phyloP scores from a whole-genome alignment of 2,888 invertebrate species.

The Ethmia dodecea region DNA sequence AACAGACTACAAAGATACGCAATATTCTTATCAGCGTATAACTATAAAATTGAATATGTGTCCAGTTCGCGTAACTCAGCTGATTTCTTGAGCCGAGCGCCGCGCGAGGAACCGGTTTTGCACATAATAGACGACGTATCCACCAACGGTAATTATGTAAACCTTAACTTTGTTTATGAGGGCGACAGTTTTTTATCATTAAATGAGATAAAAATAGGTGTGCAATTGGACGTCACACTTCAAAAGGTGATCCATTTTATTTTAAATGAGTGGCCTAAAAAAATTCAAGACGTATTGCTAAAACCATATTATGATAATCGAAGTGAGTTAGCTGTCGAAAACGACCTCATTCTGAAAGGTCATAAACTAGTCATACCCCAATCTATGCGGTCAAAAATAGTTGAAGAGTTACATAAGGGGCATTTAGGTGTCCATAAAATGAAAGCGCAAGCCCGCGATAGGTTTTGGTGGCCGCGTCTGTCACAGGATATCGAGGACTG shows the following conservation, averaged over 20 bases:
- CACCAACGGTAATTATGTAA: no score
- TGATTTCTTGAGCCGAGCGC: constrained; percentile 4
- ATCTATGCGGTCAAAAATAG: neutral
- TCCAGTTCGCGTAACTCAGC: constrained; percentile 3
- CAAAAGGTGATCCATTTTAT: no score
- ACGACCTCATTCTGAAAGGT: neutral
- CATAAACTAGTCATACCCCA: constrained; percentile 1
- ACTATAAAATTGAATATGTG: constrained; percentile 8
- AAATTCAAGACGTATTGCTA: no score
- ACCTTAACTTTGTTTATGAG: no score
- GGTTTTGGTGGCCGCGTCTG: constrained; percentile 3
- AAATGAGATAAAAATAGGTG: no score
- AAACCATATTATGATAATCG: neutral
- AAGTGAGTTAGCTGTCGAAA: constrained; percentile 1
- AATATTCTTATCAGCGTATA: no score
- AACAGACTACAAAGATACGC: constrained; percentile 9
- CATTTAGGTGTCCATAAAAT: constrained; percentile 3
- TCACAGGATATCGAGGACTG: neutral
- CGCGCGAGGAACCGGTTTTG: no score
- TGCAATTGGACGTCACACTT: no score
- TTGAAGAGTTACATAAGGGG: constrained; percentile 1
- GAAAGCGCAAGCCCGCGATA: neutral
- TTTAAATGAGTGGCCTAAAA: no score
- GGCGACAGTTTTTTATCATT: no score
- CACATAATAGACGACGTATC: no score